A percentile compares a stretch with the other conserved stretches of the same genome.
phyloP scores from a whole-genome alignment of 1,140 invertebrate species.

The Drosophila nigrodunni region DNA sequence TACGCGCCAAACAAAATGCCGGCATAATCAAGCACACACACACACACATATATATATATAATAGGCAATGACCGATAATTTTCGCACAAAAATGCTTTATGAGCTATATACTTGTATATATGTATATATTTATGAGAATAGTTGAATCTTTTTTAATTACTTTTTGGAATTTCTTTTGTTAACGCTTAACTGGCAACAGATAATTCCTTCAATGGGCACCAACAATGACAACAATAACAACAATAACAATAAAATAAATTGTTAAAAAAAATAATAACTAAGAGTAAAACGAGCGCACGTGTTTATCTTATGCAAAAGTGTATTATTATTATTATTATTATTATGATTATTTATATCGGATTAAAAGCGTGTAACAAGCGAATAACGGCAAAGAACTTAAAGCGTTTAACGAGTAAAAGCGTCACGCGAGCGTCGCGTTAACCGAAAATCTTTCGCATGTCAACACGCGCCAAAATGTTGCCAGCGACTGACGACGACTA shows the following conservation, averaged over 20 bases:
- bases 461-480: constrained; percentile 84
- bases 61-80: constrained; percentile 6
- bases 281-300: background rate
- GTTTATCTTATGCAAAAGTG: background rate
- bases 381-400: constrained; percentile 59
- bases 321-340: constrained; percentile 17
- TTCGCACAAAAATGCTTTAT: constrained; percentile 11
- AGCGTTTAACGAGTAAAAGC: constrained; percentile 64
- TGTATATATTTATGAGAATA: constrained; percentile 2
- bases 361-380: constrained; percentile 46
- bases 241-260: constrained; percentile 16
- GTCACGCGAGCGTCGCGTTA: constrained; percentile 58
- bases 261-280: constrained; percentile 1
- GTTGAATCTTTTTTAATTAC: constrained; percentile 31
- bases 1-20: constrained; percentile 72
- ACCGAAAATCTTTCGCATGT: constrained; percentile 73
- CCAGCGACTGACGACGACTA: constrained; percentile 74
- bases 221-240: background rate
- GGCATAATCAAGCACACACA: constrained; percentile 32
- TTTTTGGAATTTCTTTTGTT: constrained; percentile 22
- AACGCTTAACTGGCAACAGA: constrained; percentile 6
- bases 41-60: constrained; percentile 6
- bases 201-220: constrained; percentile 2
- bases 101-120: constrained; percentile 2
- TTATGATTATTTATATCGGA: constrained; percentile 22